phyloP scores from a whole-genome alignment of 2,113 vertebrate species.

The Ciconia stormi region DNA sequence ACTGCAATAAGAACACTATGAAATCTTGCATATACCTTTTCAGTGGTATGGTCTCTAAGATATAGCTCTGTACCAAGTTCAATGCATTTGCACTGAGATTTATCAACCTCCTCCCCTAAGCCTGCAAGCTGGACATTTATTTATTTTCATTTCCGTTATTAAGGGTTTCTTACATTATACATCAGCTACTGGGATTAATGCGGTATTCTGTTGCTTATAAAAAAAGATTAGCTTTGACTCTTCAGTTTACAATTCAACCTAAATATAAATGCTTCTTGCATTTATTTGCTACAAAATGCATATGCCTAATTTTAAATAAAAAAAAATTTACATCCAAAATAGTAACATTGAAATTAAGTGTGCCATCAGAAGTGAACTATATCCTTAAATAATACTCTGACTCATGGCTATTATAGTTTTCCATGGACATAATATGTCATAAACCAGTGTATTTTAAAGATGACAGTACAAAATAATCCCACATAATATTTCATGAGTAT shows the following conservation, averaged over 20 bases:
- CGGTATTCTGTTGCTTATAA: neutral
- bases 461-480: neutral
- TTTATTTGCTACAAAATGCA: neutral
- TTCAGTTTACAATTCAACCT: neutral
- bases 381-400: neutral
- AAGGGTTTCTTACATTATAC: neutral
- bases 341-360: neutral
- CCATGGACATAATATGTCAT: neutral
- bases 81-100: neutral
- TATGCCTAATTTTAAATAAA: neutral
- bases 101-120: neutral
- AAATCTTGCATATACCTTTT: neutral
- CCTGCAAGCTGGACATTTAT: neutral
- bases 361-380: neutral
- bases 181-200: neutral
- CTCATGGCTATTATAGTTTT: neutral
- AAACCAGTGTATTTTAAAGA: neutral
- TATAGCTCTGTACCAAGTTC: neutral
- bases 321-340: neutral
- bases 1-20: fast-evolving
- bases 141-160: neutral
- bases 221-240: neutral
- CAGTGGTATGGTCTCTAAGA: neutral
- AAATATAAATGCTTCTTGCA: neutral
- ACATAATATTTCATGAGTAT: neutral